Evolutionary conservation across 1,140 invertebrate genomes (phyloP), one percentile per base, ranked within the genome.

Genomic region (Latrodectus geometricus): DNA sequence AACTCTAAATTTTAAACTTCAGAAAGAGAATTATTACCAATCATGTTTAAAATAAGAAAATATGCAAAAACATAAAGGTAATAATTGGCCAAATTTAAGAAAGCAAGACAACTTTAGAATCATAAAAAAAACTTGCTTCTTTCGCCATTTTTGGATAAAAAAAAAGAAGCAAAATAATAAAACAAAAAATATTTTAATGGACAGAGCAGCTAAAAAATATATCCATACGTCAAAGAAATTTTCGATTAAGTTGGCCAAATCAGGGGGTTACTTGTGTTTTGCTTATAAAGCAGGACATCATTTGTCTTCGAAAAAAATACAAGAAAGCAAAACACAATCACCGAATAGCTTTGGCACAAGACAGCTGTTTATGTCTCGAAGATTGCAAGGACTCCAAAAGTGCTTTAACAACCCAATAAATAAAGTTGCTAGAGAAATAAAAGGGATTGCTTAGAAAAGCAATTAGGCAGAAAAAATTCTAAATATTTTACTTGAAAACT

Each of bases 401-500:
- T 50, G 65, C 77, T 70, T 80, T 80, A 69, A 70, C 77, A 82
- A 69, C 79, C 54, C 79, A 82, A 82, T 82, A 82, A 82, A 82
- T 72, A 61, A 73, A 82, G 52, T 70, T 80, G 66, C 35, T 3
- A 23, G 35, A 2, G 8, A 52, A 80, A 80, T 80, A 80, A 80
- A 80, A 52, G 48, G 66, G 77, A 80, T 80, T 80, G 69, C 77
- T 72, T 72, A 72, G 66, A 35, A 80, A 70, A 35, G 21, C 56
- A 80, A 80, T 80, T 70, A 69, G 49, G 66, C 17, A 23, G 49
- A 50, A 52, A 52, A 72, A 35, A 48, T 72, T 70, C 20, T 15
- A 80, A 80, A 80, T 69, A 52, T 76, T 7, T 56, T 35, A 8
- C 52, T 76, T 61, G 52, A 23, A 21, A 56, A 54, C 50, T 74